Evolutionary conservation across 2,888 invertebrate genomes (phyloP).

Genomic region (Cylindroiulus punctatus): DNA sequence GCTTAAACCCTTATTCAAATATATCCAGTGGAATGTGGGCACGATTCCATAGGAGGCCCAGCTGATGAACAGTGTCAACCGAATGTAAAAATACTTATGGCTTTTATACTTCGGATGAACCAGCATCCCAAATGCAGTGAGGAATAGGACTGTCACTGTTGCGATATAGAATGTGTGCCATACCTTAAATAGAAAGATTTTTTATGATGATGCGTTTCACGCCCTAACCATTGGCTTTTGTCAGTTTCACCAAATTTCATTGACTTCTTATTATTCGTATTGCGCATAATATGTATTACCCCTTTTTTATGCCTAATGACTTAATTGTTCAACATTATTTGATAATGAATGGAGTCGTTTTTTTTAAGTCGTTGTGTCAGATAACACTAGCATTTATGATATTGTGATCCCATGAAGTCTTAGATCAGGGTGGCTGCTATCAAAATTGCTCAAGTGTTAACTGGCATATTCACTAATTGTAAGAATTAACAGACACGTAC

Average conservation of each 20-base stretch:
- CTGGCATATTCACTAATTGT: background rate
- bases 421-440: background rate
- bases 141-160: conserved; percentile 62
- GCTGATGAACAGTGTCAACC: conserved; percentile 81
- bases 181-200: conserved; percentile 61
- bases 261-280: too few species aligned
- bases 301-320: too few species aligned
- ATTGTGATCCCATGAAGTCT: background rate
- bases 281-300: too few species aligned
- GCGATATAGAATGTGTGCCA: conserved; percentile 66
- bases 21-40: conserved; percentile 91
- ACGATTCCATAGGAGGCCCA: conserved; percentile 92
- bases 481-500: conserved; percentile 70
- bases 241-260: too few species aligned
- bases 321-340: too few species aligned
- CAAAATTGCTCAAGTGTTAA: background rate
- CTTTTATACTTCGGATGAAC: conserved; percentile 64
- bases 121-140: conserved; percentile 56
- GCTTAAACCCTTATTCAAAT: conserved; percentile 86
- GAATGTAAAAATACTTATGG: conserved; percentile 76
- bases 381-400: background rate
- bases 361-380: too few species aligned
- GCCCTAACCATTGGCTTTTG: too few species aligned
- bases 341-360: too few species aligned
- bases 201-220: too few species aligned